A percentile compares a stretch with the other conserved stretches of the same genome.
Conservation (phyloP, 2,113 vertebrate species). For the Taurulus bubalis region DNA sequence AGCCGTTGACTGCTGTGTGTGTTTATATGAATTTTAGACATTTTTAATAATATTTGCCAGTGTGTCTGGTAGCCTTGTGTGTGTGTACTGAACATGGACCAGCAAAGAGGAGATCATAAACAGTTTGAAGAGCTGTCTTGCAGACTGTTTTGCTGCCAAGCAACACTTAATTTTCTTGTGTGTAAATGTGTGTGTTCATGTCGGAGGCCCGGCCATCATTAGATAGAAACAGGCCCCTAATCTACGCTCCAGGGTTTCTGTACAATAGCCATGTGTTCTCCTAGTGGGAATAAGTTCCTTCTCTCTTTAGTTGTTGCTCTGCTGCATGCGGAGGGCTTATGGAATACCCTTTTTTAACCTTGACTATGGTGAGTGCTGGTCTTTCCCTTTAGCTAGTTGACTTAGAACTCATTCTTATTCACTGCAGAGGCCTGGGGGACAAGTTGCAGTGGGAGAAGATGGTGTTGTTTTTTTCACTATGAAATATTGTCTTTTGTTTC, state of each 20-base stretch:
- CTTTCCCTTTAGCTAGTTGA: slow-evolving; percentile 57
- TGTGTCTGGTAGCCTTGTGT: slow-evolving; percentile 17
- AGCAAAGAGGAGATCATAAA: slow-evolving; percentile 10
- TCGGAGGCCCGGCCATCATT: slow-evolving; percentile 24
- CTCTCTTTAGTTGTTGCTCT: slow-evolving; percentile 24
- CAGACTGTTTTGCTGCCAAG: slow-evolving; percentile 7
- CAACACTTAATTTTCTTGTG: slow-evolving; percentile 9
- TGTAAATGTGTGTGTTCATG: slow-evolving; percentile 23
- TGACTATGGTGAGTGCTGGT: slow-evolving; percentile 52
- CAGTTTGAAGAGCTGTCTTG: neutral
- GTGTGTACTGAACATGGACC: slow-evolving; percentile 14
- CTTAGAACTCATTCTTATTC: slow-evolving; percentile 49
- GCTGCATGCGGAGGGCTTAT: slow-evolving; percentile 6
- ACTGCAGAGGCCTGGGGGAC: slow-evolving; percentile 20
- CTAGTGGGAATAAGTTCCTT: slow-evolving; percentile 27
- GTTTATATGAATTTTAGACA: slow-evolving; percentile 8
- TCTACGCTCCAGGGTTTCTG: slow-evolving; percentile 33
- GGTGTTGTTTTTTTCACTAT: slow-evolving; percentile 22
- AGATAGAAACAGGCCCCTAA: slow-evolving; percentile 10
- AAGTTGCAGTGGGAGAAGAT: slow-evolving; percentile 37
- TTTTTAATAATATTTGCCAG: slow-evolving; percentile 24
- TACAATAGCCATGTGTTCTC: slow-evolving; percentile 10
- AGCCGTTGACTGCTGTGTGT: slow-evolving; percentile 3
- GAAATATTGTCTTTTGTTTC: slow-evolving; percentile 29
- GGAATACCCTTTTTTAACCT: slow-evolving; percentile 55